A percentile compares a stretch with the other conserved stretches of the same genome.
phyloP scores from a whole-genome alignment of 2,113 vertebrate genomes.

The Calonectris borealis region DNA sequence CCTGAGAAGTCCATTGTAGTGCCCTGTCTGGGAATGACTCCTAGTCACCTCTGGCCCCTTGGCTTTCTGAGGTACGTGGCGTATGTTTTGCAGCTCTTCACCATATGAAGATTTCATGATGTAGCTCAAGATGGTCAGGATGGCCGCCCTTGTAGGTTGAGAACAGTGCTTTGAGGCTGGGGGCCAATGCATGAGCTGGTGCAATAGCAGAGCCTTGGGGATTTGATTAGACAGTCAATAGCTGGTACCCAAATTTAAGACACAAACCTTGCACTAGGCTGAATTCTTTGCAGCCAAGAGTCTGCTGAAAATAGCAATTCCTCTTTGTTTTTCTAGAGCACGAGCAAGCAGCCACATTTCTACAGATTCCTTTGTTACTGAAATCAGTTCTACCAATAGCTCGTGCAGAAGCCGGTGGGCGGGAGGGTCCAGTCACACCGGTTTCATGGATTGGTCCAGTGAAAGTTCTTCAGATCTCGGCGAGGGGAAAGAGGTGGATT shows the following conservation, averaged over 20 bases:
- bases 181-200: background rate
- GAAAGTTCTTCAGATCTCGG: background rate
- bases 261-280: background rate
- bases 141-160: background rate
- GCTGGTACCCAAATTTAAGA: background rate
- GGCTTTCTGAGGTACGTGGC: background rate
- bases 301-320: background rate
- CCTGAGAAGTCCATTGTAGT: background rate
- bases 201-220: background rate
- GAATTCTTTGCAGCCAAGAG: background rate
- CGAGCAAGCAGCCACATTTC: background rate
- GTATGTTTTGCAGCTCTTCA: background rate
- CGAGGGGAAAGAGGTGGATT: background rate
- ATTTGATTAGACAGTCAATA: background rate
- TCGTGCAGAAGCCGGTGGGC: fast-evolving
- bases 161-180: background rate
- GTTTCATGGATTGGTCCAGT: background rate
- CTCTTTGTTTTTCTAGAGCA: background rate
- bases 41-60: background rate
- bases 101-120: background rate
- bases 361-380: background rate
- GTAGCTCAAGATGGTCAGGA: background rate
- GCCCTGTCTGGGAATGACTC: background rate
- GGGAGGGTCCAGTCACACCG: background rate
- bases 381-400: background rate